These are phyloP conservation scores for Odontesthes bonariensis DNA, from an alignment of 2,113 vertebrate species.

Conservation along the genomic window DNA sequence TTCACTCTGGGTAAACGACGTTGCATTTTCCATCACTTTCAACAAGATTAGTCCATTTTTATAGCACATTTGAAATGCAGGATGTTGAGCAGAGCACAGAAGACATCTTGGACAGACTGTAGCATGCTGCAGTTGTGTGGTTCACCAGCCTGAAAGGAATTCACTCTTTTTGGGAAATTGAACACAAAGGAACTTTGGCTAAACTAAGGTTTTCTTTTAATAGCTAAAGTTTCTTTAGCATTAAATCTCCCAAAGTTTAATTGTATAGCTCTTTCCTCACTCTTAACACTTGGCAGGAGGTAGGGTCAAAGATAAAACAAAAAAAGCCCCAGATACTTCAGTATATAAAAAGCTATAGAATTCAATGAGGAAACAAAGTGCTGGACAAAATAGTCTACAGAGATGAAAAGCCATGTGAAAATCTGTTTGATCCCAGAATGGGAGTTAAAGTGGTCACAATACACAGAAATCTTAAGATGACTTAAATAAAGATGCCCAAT, in stretches of 20 bases:
- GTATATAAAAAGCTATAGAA: conserved; percentile 28
- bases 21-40: conserved; percentile 81
- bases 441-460: conserved; percentile 48
- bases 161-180: conserved; percentile 82
- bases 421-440: conserved; percentile 37
- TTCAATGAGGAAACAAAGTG: conserved; percentile 54
- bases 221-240: conserved; percentile 83
- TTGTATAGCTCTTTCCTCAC: conserved; percentile 56
- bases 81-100: conserved; percentile 82
- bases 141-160: conserved; percentile 85
- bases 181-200: conserved; percentile 82
- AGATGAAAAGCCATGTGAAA: conserved; percentile 53
- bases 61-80: conserved; percentile 83
- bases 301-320: conserved; percentile 45
- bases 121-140: conserved; percentile 76
- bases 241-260: conserved; percentile 77
- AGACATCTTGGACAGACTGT: conserved; percentile 81
- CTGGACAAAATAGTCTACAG: conserved; percentile 57
- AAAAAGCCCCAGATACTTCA: conserved; percentile 50
- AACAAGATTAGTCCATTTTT: conserved; percentile 82
- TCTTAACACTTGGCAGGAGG: conserved; percentile 71
- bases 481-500: conserved; percentile 44
- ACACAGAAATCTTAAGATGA: conserved; percentile 34
- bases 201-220: conserved; percentile 76
- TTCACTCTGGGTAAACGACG: conserved; percentile 76